Percentiles rank a stretch among this genome's conserved stretches.
Evolutionary conservation across 1,140 invertebrate genomes (phyloP).

Genomic region (Brachionus paranguensis): DNA sequence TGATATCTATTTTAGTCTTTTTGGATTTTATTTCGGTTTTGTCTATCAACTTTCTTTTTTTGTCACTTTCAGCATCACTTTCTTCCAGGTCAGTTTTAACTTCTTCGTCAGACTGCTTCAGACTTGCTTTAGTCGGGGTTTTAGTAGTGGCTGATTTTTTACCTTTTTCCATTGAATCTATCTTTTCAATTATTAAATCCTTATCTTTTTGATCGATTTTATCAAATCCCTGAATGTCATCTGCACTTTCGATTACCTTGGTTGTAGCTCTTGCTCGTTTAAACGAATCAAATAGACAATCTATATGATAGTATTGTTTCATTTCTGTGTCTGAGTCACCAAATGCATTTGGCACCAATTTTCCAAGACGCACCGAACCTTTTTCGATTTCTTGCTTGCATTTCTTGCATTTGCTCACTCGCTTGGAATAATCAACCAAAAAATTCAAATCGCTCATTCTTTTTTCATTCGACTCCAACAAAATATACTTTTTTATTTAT

Average conservation of each 20-base stretch:
- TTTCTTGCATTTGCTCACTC: constrained; percentile 64
- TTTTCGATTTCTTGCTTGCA: constrained; percentile 74
- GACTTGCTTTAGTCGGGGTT: neutral
- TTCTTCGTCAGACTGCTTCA: neutral
- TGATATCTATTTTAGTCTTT: neutral
- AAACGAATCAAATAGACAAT: constrained; percentile 73
- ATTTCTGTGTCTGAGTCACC: constrained; percentile 66
- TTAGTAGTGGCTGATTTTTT: neutral
- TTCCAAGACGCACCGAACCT: constrained; percentile 66
- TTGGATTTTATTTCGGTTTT: neutral
- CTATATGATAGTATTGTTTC: constrained; percentile 76
- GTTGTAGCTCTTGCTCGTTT: constrained; percentile 70
- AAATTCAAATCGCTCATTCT: constrained; percentile 28
- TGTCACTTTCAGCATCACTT: constrained; percentile 24
- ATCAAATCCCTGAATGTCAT: constrained; percentile 71
- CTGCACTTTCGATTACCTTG: constrained; percentile 71
- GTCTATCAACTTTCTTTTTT: neutral
- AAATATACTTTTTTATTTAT: neutral
- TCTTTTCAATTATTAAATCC: constrained; percentile 59
- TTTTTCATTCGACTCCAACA: neutral
- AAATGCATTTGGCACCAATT: constrained; percentile 71
- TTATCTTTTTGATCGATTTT: constrained; percentile 65
- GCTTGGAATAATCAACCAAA: constrained; percentile 17
- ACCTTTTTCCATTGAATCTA: constrained; percentile 51
- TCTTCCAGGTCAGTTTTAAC: neutral